Evolutionary conservation across 2,888 invertebrate genomes (phyloP), one percentile per base, ranked within the genome.

Genomic region (Tethea ocularis): DNA sequence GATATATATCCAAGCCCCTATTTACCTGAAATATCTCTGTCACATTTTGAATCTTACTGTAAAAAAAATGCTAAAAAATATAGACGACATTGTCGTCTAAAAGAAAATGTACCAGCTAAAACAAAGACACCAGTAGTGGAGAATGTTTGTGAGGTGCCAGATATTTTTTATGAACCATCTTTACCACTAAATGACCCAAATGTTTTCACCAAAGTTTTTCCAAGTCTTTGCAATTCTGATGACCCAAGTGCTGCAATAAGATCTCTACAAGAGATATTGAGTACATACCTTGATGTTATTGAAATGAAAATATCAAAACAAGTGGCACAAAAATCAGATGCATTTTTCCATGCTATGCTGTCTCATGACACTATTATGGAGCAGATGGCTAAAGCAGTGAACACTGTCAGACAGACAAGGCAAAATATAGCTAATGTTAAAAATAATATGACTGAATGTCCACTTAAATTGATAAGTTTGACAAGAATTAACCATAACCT

Each of bases 281-380:
- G 98, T 80, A 97, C 98, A 83, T 98, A 99, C 87, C 93, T 99
- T 78, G 99, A 99, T 93, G 95, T 97, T 61, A 97, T 99, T 54
- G 99, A 99, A 89, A 97, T 98, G 78, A 96, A 97, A 88, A 98
- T 98, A 82, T 97, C 98, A 6, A 96, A 96, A 75, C 98, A 99
- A 93, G 96, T 99, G 58, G 98, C 99, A 29, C 96, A 97, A 76
- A 98, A 99, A 84, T 99, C 99, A 11, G 98, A 98, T 73, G 98
- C 98, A 20, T 99, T 99, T 92, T 99, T 99, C 84, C 97, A 98
- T 87, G 99, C 99, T 0, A 99, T 99, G 97, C 96, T 99, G 58
- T 99, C 99, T 8, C 99, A 99, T 88, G 99, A 99, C 84, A 97
- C 97, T 29, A 96, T 99, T 56, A 98, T 99, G 96, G 98, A 98